A percentile compares a stretch with the other conserved stretches of the same genome.
Conservation (phyloP, 2,113 vertebrate species). For the Microtus ochrogaster region DNA sequence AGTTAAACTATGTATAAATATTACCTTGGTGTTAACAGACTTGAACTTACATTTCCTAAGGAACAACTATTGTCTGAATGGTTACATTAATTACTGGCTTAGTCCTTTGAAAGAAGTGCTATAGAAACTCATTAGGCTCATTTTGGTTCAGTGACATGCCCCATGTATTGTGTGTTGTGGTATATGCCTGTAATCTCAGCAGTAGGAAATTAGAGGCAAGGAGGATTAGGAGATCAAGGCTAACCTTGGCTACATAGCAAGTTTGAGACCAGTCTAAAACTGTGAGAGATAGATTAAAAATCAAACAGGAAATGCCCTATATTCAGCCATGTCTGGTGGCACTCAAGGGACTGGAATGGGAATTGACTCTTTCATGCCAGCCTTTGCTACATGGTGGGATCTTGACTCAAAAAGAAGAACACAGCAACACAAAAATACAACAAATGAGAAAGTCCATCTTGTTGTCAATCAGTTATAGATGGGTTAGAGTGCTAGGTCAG, state of each 20-base stretch:
- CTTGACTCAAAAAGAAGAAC: not conserved
- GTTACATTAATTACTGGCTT: constrained; percentile 54
- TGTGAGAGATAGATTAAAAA: not conserved
- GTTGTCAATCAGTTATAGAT: not conserved
- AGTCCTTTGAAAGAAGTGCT: constrained; percentile 61
- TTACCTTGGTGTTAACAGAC: constrained; percentile 75
- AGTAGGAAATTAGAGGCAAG: not conserved
- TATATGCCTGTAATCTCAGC: not conserved
- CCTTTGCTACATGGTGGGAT: not conserved
- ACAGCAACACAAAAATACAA: not conserved
- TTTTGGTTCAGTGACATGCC: constrained; percentile 51
- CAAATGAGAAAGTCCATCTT: not conserved
- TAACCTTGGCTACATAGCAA: not conserved
- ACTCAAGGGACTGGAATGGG: not conserved
- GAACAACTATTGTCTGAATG: constrained; percentile 63
- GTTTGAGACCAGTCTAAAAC: not conserved
- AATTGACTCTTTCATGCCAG: not conserved
- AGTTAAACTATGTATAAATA: constrained; percentile 76
- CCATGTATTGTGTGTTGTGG: not conserved
- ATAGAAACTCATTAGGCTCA: constrained; percentile 63
- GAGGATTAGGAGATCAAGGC: not conserved
- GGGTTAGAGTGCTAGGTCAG: not conserved
- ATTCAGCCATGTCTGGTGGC: not conserved
- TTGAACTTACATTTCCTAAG: constrained; percentile 32
- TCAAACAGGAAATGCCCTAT: constrained; percentile 18